Base-by-base conservation (phyloP, 2,888 invertebrate genomes). In the Drosophila maculinotata region DNA sequence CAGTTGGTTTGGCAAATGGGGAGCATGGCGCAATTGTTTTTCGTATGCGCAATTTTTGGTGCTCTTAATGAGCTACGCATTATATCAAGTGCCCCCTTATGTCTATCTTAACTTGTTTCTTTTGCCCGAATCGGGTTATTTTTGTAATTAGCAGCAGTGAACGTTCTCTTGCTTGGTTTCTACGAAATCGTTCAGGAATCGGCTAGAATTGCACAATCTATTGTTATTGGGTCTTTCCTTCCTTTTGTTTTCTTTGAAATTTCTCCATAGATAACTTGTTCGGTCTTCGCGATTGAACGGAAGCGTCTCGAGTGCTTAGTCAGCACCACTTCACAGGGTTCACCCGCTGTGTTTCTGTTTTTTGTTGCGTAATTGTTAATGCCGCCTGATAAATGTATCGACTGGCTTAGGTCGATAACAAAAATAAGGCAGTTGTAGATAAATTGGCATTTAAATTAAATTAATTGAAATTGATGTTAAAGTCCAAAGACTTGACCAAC, bases 241-340 rank as follows among this genome's bases (percentile, higher is more conserved):
- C n/a, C 12, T 17, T 39, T n/a, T 10, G 6, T 20, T 2, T 45
- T 4, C 28, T 3, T 6, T 39, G 49, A 28, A 20, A 38, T 17
- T 52, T 42, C 9, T 30, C 6, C 2, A 9, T 8, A 15, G 52
- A 67, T 62, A 53, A 52, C 26, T 12, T 12, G 33, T 8, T 33
- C 5, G 8, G 10, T 25, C 25, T 14, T 31, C 6, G 8, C 3
- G 6, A 1, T 8, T 9, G 23, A 69, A 38, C 75, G 74, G 74
- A 69, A 74, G 74, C 23, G 33, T 23, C 58, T 69, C 6, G 47
- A 59, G 56, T 76, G 49, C 48, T 65, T 53, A 69, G 59, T 65
- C 72, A 72, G 26, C 20, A 4, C 7, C 25, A 54, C 35, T 30
- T 6, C 3, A 33, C 1, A 8, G 39, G 26, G 35, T 68, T 56